phyloP scores from a whole-genome alignment of 2,888 invertebrate species.

The Auanema sp. region DNA sequence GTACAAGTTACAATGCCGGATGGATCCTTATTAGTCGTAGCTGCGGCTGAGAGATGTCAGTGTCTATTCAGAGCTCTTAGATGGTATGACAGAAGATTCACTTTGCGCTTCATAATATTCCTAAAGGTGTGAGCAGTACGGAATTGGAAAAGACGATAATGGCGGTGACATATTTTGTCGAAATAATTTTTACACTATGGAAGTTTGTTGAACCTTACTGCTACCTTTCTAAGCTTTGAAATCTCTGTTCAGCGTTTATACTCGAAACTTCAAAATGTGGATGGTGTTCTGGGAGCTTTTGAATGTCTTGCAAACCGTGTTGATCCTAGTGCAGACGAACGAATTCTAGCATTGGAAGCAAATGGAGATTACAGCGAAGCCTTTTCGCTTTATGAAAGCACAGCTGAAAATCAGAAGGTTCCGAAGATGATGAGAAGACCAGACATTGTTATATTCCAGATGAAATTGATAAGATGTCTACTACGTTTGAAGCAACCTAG shows the following conservation, averaged over 20 bases:
- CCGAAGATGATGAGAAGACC: not conserved
- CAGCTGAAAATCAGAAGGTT: slow-evolving; percentile 25
- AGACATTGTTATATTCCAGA: slow-evolving; percentile 5
- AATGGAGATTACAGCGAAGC: slow-evolving; percentile 34
- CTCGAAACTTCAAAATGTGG: slow-evolving; percentile 28
- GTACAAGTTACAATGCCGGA: slow-evolving; percentile 9
- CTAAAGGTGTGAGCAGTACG: slow-evolving; percentile 31
- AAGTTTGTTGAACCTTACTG: slow-evolving; percentile 21
- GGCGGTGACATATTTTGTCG: slow-evolving; percentile 5
- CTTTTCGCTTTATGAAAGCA: slow-evolving; percentile 21
- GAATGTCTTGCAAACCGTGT: slow-evolving; percentile 18
- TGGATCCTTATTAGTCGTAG: slow-evolving; percentile 22
- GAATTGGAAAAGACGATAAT: slow-evolving; percentile 6
- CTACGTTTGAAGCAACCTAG: slow-evolving; percentile 23
- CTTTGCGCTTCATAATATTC: too few relatives aligned
- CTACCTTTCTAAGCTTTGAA: not conserved
- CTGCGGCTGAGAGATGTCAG: slow-evolving; percentile 27
- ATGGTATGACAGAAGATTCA: slow-evolving; percentile 15
- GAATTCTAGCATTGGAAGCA: slow-evolving; percentile 31
- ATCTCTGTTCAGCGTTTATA: slow-evolving; percentile 23
- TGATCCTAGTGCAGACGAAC: slow-evolving; percentile 21
- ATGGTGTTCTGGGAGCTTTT: slow-evolving; percentile 31
- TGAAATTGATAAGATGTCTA: slow-evolving; percentile 18
- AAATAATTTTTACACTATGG: slow-evolving; percentile 20
- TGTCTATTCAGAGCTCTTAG: slow-evolving; percentile 29